Conservation (phyloP, 2,888 invertebrate species). For the Drosophila tripunctata region DNA sequence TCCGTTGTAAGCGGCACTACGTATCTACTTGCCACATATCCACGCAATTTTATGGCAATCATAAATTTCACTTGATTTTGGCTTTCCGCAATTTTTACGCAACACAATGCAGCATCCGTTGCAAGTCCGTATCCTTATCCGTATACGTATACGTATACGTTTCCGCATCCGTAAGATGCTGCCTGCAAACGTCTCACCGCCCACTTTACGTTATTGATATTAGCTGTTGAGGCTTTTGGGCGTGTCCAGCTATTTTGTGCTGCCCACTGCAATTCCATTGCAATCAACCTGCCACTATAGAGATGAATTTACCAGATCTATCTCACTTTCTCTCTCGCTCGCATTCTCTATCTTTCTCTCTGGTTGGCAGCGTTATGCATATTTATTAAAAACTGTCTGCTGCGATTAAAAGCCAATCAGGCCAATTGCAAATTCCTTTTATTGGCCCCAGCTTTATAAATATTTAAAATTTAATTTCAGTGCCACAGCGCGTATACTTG, state of each 20-base stretch:
- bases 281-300: constrained; percentile 13
- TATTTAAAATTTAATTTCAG: constrained; percentile 79
- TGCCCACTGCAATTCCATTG: constrained; percentile 32
- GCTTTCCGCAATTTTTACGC: constrained; percentile 56
- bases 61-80: constrained; percentile 75
- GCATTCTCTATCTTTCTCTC: too few species aligned
- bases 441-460: constrained; percentile 73
- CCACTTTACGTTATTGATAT: constrained; percentile 39
- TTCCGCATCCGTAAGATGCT: constrained; percentile 36
- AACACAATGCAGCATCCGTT: constrained; percentile 63
- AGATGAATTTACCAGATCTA: background rate
- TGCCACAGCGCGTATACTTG: constrained; percentile 58
- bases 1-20: constrained; percentile 6
- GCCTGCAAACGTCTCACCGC: background rate
- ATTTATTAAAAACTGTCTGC: constrained; percentile 79
- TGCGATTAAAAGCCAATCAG: constrained; percentile 78
- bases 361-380: constrained; percentile 65
- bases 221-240: constrained; percentile 32
- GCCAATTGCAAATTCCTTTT: constrained; percentile 78
- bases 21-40: constrained; percentile 38
- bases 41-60: constrained; percentile 76
- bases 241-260: constrained; percentile 25
- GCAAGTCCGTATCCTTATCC: constrained; percentile 10
- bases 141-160: too few species aligned
- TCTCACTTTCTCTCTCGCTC: background rate